A percentile compares a stretch with the other conserved stretches of the same genome.
phyloP scores from a whole-genome alignment of 30 jellyfish, hydroid and myxozoan species.

The Cassiopea andromeda region DNA sequence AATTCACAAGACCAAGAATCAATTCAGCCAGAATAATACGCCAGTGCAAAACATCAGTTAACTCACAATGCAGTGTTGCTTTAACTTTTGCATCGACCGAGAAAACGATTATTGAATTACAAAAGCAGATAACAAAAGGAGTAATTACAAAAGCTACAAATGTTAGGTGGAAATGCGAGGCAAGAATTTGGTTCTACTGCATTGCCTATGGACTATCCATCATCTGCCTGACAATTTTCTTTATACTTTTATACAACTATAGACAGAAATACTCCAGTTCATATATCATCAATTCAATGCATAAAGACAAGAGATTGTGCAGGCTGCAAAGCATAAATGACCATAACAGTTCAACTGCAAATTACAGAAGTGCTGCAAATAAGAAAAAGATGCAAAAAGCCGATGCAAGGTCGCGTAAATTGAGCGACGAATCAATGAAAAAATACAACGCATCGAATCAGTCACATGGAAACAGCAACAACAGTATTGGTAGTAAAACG shows the following conservation, averaged over 20 bases:
- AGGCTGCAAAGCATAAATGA: background rate
- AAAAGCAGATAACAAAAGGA: background rate
- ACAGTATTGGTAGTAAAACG: background rate
- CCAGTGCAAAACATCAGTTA: conserved; percentile 49
- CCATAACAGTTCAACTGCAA: background rate
- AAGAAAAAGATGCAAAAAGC: background rate
- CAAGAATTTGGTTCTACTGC: conserved; percentile 67
- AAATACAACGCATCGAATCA: conserved; percentile 5
- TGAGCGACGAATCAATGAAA: conserved; percentile 27
- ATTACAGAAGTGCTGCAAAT: background rate
- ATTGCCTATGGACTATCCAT: conserved; percentile 19
- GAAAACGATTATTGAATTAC: conserved; percentile 63
- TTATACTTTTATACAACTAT: background rate
- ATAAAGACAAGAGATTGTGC: background rate
- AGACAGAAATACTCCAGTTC: background rate
- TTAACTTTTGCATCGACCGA: conserved; percentile 56
- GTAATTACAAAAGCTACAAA: conserved; percentile 40
- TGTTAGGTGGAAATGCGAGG: conserved; percentile 76
- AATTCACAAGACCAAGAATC: conserved; percentile 45
- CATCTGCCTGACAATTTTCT: background rate
- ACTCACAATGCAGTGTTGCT: conserved; percentile 41
- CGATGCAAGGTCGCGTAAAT: too few relatives aligned
- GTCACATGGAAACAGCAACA: background rate
- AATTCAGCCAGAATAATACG: conserved; percentile 55
- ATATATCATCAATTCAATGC: background rate